Base-by-base conservation (phyloP, 2,888 invertebrate species). In the Pterostichus niger region DNA sequence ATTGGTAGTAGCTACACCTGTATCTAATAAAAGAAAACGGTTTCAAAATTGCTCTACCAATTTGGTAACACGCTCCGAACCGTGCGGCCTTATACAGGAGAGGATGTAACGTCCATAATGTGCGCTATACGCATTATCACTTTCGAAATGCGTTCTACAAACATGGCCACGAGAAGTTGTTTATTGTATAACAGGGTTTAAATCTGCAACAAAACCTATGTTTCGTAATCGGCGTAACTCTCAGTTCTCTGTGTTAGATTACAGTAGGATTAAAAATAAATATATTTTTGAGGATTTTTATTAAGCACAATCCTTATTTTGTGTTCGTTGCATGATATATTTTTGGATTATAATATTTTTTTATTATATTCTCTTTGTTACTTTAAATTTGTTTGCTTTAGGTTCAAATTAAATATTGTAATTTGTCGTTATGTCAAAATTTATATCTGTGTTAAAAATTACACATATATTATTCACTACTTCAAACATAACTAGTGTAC, bases 31-130 rank as follows among this genome's bases (percentile, higher is more conserved):
- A 49, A 49, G 49, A n/a, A 49, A 49, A 49, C 49, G n/a, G 10
- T 49, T 49, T 49, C 49, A 49, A 49, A 49, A 49, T 49, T 49
- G 49, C 49, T 49, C n/a, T 49, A 49, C 49, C 49, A 49, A 13
- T 49, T 49, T 49, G 49, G 49, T 49, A 49, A 49, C 49, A n/a
- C n/a, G 49, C 49, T 49, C 49, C 49, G 4, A 49, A 49, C 49
- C 5, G 49, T 49, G 49, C 11, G 5, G 49, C 49, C 49, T 49
- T 49, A n/a, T 49, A 49, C n/a, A 49, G 49, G 6, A 49, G 49
- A 49, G 49, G 49, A 49, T 49, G 49, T 49, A 11, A 10, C 13
- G 10, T n/a, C 11, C 49, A 49, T 49, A 49, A 49, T 49, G 49
- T 11, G n/a, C 49, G 49, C 5, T 49, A n/a, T 11, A 49, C 49